Evolutionary conservation across 2,113 vertebrate species (phyloP).

Genomic region (Rana temporaria): DNA sequence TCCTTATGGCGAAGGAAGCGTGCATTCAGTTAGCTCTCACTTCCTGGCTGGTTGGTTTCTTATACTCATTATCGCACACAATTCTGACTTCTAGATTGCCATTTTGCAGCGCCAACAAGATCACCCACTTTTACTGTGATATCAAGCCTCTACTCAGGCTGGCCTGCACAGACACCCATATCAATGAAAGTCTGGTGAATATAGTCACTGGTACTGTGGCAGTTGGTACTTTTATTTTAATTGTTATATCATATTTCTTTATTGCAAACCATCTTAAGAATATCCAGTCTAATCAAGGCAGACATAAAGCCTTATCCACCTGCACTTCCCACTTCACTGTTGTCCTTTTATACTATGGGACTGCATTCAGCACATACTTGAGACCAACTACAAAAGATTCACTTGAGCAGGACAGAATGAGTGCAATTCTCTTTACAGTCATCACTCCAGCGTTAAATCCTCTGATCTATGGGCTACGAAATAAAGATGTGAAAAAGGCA

Average conservation of each 20-base stretch:
- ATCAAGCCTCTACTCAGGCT: slow-evolving; percentile 34
- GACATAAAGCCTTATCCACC: slow-evolving; percentile 50
- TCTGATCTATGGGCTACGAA: slow-evolving; percentile 41
- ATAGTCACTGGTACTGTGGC: slow-evolving; percentile 26
- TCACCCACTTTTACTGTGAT: slow-evolving; percentile 47
- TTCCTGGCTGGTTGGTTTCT: slow-evolving; percentile 23
- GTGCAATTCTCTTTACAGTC: slow-evolving; percentile 41
- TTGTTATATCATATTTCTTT: slow-evolving; percentile 42
- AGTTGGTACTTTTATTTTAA: slow-evolving; percentile 22
- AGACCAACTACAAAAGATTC: slow-evolving; percentile 21
- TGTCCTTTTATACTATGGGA: slow-evolving; percentile 50
- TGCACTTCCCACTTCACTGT: slow-evolving; percentile 54
- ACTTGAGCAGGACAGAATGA: slow-evolving; percentile 37
- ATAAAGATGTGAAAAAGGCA: slow-evolving; percentile 45
- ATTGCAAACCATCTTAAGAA: slow-evolving; percentile 27
- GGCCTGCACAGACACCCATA: slow-evolving; percentile 19
- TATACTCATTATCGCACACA: slow-evolving; percentile 23
- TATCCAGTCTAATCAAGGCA: slow-evolving; percentile 11
- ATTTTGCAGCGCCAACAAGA: slow-evolving; percentile 17
- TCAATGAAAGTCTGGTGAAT: slow-evolving; percentile 8
- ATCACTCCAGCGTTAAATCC: slow-evolving; percentile 55
- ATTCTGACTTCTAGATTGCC: slow-evolving; percentile 27
- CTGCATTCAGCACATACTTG: slow-evolving; percentile 48
- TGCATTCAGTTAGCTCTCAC: slow-evolving; percentile 7
- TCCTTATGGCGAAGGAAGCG: slow-evolving; percentile 3